phyloP scores from a whole-genome alignment of 2,888 invertebrate genomes.

The Andricus curvator region DNA sequence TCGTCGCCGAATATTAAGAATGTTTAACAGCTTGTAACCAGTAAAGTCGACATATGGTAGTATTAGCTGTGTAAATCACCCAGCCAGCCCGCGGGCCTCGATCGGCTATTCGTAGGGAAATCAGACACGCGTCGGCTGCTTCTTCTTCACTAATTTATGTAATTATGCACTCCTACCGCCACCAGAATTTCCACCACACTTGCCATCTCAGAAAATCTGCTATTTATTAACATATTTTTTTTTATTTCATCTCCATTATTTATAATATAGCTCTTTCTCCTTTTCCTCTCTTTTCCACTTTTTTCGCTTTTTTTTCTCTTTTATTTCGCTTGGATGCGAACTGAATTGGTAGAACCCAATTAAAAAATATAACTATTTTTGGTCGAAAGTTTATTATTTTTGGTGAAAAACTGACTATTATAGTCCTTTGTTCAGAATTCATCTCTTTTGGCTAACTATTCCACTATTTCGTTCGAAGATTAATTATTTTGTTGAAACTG shows the following conservation, averaged over 20 bases:
- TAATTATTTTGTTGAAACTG: too few species aligned
- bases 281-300: background rate
- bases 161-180: slow-evolving; percentile 64
- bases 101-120: slow-evolving; percentile 72
- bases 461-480: too few species aligned
- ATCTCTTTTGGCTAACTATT: too few species aligned
- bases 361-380: too few species aligned
- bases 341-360: too few species aligned
- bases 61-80: slow-evolving; percentile 71
- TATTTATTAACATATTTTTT: background rate
- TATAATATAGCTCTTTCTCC: background rate
- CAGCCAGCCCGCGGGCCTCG: slow-evolving; percentile 66
- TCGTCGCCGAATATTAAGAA: slow-evolving; percentile 63
- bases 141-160: slow-evolving; percentile 67
- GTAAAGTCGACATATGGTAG: slow-evolving; percentile 62
- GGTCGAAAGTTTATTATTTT: too few species aligned
- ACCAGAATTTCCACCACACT: slow-evolving; percentile 51
- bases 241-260: background rate
- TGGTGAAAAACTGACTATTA: too few species aligned
- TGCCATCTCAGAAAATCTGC: background rate
- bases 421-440: too few species aligned
- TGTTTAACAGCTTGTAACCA: slow-evolving; percentile 68
- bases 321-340: too few species aligned
- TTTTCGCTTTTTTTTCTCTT: too few species aligned
- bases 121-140: slow-evolving; percentile 69